These are phyloP conservation scores for Brachyopa scutellaris DNA, from an alignment of 2,888 invertebrate species.

Conservation along the genomic window DNA sequence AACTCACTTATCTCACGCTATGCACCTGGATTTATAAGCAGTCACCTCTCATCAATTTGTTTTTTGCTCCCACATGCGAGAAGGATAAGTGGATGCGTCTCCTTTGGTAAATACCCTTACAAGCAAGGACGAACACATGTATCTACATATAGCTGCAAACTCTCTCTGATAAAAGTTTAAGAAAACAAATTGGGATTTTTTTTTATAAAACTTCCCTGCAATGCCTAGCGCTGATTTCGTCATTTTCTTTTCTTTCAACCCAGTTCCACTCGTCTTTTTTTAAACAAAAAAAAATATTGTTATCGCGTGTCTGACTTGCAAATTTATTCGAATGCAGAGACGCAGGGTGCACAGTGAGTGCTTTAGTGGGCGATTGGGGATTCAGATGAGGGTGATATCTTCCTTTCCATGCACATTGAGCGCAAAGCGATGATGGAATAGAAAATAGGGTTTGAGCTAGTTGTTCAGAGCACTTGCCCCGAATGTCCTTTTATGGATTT, in stretches of 20 bases:
- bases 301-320: slow-evolving; percentile 70
- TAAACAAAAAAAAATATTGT: slow-evolving; percentile 10
- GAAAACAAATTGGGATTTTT: slow-evolving; percentile 39
- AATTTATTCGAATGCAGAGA: slow-evolving; percentile 64
- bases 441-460: too few species aligned
- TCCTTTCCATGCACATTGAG: slow-evolving; percentile 32
- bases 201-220: slow-evolving; percentile 39
- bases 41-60: background rate
- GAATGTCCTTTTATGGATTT: slow-evolving; percentile 45
- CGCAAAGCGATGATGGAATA: slow-evolving; percentile 18
- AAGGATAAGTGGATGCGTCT: slow-evolving; percentile 15
- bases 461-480: slow-evolving; percentile 28
- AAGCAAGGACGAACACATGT: background rate
- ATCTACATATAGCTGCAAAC: too few species aligned
- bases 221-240: slow-evolving; percentile 46
- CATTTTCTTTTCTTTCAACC: slow-evolving; percentile 1
- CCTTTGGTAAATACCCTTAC: slow-evolving; percentile 7
- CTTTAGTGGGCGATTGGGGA: slow-evolving; percentile 33
- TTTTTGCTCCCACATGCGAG: background rate
- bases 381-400: slow-evolving; percentile 11
- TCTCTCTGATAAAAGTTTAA: too few species aligned
- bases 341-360: slow-evolving; percentile 20
- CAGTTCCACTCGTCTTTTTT: slow-evolving; percentile 4
- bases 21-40: slow-evolving; percentile 38
- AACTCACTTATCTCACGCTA: slow-evolving; percentile 4